phyloP scores from a whole-genome alignment of 2,113 vertebrate species.

The Peromyscus californicus region DNA sequence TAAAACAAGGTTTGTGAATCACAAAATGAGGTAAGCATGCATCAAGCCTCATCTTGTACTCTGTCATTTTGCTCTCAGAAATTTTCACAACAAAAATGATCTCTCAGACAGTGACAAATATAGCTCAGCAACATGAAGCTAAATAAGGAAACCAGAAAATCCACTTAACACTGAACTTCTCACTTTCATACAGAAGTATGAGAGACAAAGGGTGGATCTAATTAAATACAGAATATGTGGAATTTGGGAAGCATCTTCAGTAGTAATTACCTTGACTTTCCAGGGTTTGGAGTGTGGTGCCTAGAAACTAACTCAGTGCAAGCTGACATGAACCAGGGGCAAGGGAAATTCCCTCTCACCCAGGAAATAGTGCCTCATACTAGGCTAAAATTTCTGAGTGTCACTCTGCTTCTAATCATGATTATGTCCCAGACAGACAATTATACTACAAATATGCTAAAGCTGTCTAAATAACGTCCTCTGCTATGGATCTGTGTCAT shows the following conservation, averaged over 20 bases:
- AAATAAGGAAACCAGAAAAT: constrained; percentile 24
- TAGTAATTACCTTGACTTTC: constrained; percentile 38
- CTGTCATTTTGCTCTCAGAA: not conserved
- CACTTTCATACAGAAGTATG: not conserved
- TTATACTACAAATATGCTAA: not conserved
- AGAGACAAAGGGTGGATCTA: constrained; percentile 45
- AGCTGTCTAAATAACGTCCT: not conserved
- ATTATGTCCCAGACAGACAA: not conserved
- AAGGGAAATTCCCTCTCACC: not conserved
- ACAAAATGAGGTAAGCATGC: not conserved
- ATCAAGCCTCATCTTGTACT: not conserved
- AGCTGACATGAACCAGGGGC: not conserved
- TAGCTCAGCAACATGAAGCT: constrained; percentile 16
- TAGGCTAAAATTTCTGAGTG: not conserved
- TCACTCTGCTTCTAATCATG: not conserved
- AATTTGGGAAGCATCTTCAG: not conserved
- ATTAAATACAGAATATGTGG: not conserved
- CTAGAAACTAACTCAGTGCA: constrained; percentile 22
- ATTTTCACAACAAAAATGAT: constrained; percentile 26
- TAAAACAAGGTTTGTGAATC: constrained; percentile 27
- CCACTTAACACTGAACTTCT: not conserved
- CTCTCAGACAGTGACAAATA: constrained; percentile 48
- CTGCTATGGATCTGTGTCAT: not conserved
- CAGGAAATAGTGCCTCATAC: not conserved
- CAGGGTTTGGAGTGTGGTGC: not conserved